Conservation (phyloP, 2,113 vertebrate genomes). For the Epinephelus moara region DNA sequence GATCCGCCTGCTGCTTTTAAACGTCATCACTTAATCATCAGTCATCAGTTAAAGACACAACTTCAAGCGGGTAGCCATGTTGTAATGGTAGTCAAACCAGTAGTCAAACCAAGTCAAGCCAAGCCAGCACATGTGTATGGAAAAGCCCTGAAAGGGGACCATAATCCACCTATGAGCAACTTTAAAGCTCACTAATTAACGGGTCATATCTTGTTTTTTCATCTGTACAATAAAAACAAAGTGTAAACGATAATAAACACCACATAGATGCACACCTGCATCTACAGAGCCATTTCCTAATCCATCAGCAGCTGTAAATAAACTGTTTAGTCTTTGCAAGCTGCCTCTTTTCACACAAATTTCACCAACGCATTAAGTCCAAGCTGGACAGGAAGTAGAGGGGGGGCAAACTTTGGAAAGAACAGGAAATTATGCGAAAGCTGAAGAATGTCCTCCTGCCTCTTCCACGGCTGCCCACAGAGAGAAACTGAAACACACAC, state of each 20-base stretch:
- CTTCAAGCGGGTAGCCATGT: too few relatives aligned
- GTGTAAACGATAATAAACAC: background rate
- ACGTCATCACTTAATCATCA: too few relatives aligned
- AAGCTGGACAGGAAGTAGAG: conserved; percentile 73
- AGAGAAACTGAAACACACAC: conserved; percentile 15
- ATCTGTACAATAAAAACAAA: background rate
- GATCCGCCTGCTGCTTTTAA: too few relatives aligned
- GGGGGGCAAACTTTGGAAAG: conserved; percentile 60
- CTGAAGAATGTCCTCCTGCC: conserved; percentile 69
- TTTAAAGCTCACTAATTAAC: background rate
- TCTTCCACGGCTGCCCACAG: conserved; percentile 24
- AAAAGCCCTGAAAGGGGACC: too few relatives aligned
- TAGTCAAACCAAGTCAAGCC: too few relatives aligned
- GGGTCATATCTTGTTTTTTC: background rate
- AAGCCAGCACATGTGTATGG: too few relatives aligned
- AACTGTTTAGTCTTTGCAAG: conserved; percentile 53
- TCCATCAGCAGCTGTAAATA: conserved; percentile 51
- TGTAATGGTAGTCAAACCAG: too few relatives aligned
- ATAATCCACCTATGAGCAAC: background rate
- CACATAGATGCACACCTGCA: conserved; percentile 36
- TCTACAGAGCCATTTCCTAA: conserved; percentile 40
- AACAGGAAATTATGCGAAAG: conserved; percentile 78
- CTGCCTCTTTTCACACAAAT: conserved; percentile 24
- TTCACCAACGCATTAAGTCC: conserved; percentile 53
- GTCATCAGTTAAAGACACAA: too few relatives aligned